Conservation (phyloP, 2,888 invertebrate genomes). For the Mantis religiosa region DNA sequence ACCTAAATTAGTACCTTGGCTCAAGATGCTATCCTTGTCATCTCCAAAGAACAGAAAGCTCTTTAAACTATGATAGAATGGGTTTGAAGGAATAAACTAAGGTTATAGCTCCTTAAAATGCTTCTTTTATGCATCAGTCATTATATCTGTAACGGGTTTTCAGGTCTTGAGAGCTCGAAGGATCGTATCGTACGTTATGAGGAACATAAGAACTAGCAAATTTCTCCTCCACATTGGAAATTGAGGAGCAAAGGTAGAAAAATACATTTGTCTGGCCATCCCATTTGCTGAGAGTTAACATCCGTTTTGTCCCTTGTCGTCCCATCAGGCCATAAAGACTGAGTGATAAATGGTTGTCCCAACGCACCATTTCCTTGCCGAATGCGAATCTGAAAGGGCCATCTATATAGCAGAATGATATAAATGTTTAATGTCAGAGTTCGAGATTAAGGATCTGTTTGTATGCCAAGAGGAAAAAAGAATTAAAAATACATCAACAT, state of each 20-base stretch:
- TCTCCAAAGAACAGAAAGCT: no score
- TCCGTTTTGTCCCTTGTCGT: neutral
- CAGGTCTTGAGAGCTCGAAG: no score
- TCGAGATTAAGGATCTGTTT: neutral
- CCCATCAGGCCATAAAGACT: neutral
- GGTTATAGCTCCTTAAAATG: no score
- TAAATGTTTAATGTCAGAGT: neutral
- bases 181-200: no score
- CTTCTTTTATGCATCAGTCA: no score
- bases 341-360: neutral
- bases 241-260: neutral
- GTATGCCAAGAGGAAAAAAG: neutral
- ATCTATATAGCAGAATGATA: neutral
- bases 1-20: no score
- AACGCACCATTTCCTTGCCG: neutral
- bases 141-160: no score
- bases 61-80: no score
- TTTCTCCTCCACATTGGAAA: neutral
- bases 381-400: neutral
- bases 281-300: neutral
- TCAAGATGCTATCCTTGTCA: no score
- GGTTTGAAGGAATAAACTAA: no score
- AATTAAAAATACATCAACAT: no score
- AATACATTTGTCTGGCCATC: neutral
- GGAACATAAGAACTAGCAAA: neutral